Evolutionary conservation across 2,797 vertebrate genomes (phyloP), one percentile per base, ranked within the genome.

Genomic region (Triplophysa bombifrons): DNA sequence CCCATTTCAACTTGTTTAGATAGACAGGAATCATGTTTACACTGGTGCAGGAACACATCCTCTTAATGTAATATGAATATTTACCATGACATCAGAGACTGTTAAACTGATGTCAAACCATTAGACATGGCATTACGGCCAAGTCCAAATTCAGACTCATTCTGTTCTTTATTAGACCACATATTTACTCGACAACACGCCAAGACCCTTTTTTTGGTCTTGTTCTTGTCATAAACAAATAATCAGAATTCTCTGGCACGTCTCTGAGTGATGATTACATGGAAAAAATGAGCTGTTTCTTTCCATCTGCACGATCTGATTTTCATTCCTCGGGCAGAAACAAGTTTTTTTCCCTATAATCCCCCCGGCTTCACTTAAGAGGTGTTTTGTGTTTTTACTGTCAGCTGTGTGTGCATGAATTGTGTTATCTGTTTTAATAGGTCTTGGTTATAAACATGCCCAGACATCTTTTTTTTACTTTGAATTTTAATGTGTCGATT

Each of bases 141-240:
- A 38, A 48, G 13, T 53, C 58, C 25, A 74, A 22, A 34, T 38
- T 73, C 78, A 50, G 51, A 80, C 20, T 56, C 20, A 65, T 73
- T 73, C 61, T 80, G 70, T 60, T 80, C 56, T 74, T 74, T 78
- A 82, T 74, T 78, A 73, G 81, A 64, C 27, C 70, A 73, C 61
- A 77, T 73, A 82, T 82, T 74, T 60, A 72, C 76, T 74, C 76
- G 14, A 74, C 51, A 55, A 67, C 64, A 64, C 61, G 70, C 30
- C 72, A 78, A 82, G 38, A 30, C 20, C 51, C 61, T 22, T 73
- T 73, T 77, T 69, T 69, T 74, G 58, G 66, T 79, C 67, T 69
- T 64, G 63, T 73, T 76, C 56, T 61, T 58, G 71, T 74, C 71
- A 82, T 78, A 82, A 82, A 82, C 81, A 82, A 82, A 82, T 78